These are phyloP conservation scores for Drosophila atroscutellata DNA, from an alignment of 2,888 invertebrate species.

Conservation along the genomic window DNA sequence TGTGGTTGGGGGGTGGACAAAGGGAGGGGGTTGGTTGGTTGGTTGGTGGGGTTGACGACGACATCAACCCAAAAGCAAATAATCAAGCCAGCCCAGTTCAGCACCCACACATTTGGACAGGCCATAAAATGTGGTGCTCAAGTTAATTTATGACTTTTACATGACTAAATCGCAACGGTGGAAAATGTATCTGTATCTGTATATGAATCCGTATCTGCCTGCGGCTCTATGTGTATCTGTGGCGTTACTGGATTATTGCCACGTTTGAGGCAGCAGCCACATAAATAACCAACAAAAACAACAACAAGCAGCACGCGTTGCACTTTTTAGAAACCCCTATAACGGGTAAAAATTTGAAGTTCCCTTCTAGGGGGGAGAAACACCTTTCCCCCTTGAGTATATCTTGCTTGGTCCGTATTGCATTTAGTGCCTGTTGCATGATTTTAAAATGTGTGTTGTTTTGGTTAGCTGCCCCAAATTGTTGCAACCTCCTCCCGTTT, in stretches of 20 bases:
- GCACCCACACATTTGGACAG: constrained; percentile 23
- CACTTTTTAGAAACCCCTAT: constrained; percentile 10
- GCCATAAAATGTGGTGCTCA: constrained; percentile 48
- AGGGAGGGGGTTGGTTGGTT: not conserved
- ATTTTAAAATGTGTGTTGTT: not conserved
- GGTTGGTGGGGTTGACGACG: not conserved
- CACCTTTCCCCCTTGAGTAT: constrained; percentile 8
- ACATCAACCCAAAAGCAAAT: constrained; percentile 16
- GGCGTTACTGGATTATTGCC: constrained; percentile 56
- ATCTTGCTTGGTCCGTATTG: constrained; percentile 11
- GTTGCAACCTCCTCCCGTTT: constrained; percentile 3
- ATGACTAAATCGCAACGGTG: constrained; percentile 45
- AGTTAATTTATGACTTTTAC: constrained; percentile 63
- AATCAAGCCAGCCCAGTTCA: constrained; percentile 23
- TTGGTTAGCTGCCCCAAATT: constrained; percentile 9
- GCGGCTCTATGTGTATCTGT: constrained; percentile 12
- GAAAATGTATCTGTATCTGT: constrained; percentile 23
- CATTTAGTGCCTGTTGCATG: constrained; percentile 31
- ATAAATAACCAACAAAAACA: constrained; percentile 43
- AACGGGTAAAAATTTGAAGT: not conserved
- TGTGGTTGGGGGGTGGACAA: not conserved
- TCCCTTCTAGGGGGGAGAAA: not conserved
- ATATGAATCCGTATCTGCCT: not conserved
- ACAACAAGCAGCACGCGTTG: constrained; percentile 22
- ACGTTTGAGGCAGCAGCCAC: constrained; percentile 17